Evolutionary conservation across 92 coral and sea anemone genomes (phyloP), one percentile per base, ranked within the genome.

Genomic region (Porites lobata): DNA sequence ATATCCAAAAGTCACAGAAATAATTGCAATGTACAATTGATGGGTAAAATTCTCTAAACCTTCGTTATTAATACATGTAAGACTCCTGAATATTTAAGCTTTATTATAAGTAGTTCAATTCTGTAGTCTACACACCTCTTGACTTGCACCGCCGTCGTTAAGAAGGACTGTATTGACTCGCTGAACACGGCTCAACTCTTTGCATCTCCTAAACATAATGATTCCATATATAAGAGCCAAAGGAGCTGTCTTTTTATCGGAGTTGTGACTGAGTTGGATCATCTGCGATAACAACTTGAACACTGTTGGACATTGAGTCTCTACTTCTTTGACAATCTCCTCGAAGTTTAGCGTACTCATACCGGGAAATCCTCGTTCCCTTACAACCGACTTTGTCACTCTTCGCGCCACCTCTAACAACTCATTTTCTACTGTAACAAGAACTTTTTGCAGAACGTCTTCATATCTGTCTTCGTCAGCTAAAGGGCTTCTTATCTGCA

Each of bases 341-440:
- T 77, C 76, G 77, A 88, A 72, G 53, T 65, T 84, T 67, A 73
- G 76, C 66, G 59, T 17, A 63, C 82, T 71, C 92, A 81, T 88
- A 26, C 84, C 87, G 52, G 75, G 50, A 76, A 72, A 88, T 73
- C 81, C 87, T 81, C 26, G 79, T 22, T 82, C 76, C 54, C 88
- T 58, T 14, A 88, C 56, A 62, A 88, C 92, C 38, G 92, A 88
- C 22, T 84, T 78, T 26, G 85, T 83, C 57, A 83, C 85, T 78
- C 93, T 81, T 86, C 90, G 78, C 67, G 87, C 79, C 79, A 90
- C 93, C 81, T 72, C 85, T 26, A 68, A 71, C 78, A 85, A 82
- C 85, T 90, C 93, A 22, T 90, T 83, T 72, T 90, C 86, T 54
- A 79, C 87, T 79, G 78, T 72, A 50, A 18, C 64, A 54, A 74